Evolutionary conservation across 2,113 vertebrate species (phyloP), one percentile per base, ranked within the genome.

Genomic region (Silurus glanis): DNA sequence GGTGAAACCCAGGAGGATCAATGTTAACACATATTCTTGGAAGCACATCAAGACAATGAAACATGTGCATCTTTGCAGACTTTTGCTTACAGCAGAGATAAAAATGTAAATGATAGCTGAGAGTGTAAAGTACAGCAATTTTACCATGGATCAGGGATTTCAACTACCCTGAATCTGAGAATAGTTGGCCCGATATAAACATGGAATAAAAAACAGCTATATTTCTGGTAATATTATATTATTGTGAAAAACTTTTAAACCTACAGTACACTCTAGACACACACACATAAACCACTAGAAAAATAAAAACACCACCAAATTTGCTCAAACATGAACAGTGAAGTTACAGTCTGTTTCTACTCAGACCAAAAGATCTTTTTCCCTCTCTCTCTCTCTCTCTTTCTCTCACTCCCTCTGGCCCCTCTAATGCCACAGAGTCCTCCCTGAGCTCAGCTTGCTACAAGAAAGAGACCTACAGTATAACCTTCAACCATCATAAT

Each of bases 311-410:
- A 66, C 2, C 2, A 53, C 56, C 19, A 16, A 25, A 76, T 53
- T 4, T 0, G 14, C 56, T 45, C 23, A 23, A 72, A 79, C 58
- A 21, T 45, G 67, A 8, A 67, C 37, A 80, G 7, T 19, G 45
- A 61, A 74, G 55, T 21, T 75, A 62, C 78, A 45, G 81, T 82
- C 87, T 89, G 91, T 87, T 89, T 89, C 76, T 47, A 82, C 64
- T 58, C 74, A 59, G 67, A 53, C 21, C 51, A 9, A 86, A 66
- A 78, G 37, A 37, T 37, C 28, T 69, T 5, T 71, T 61, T 81
- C 21, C 59, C 64, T 56, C 9, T 82, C 37, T 28, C 51, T 55
- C 69, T 58, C 56, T 17, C 14, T 4, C 55, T 75, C 56, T 25
- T 79, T 55, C 69, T 45, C 55, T 74, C 55, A 37, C 83, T 74